Base-by-base conservation (phyloP, 2,113 vertebrate genomes). In the Chloropsis hardwickii region DNA sequence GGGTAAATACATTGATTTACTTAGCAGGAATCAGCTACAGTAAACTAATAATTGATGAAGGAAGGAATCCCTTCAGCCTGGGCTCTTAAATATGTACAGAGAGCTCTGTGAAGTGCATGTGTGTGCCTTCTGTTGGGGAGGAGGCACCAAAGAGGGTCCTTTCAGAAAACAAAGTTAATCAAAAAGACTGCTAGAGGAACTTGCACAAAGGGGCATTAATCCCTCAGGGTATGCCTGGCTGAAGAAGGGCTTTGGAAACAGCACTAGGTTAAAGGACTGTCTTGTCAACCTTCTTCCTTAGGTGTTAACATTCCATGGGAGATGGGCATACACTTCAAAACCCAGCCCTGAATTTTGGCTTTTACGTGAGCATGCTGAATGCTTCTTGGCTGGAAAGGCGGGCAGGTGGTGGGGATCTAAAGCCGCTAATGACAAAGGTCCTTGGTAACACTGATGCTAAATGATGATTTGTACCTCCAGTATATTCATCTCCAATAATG, bases 231-330 rank as follows among this genome's bases (percentile, higher is more conserved):
- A 6, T 5, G 37, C 12, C 29, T 57, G 29, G 7, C 31, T 66
- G 42, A 54, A 80, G n/a, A 27, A 60, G 22, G 5, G 11, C 37
- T 81, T 66, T 71, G 67, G 71, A 84, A 37, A 35, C 8, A 73
- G 9, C 48, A n/a, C 17, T 4, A 50, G 16, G 29, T 31, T 78
- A 54, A 73, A 48, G 66, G 48, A 39, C 2, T 19, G 23, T 12
- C 61, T 33, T 50, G 14, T 33, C 61, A 87, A 23, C 25, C 22
- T 60, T 54, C 50, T 50, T 44, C 20, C 18, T 61, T 61, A 19
- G 3, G 7, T 12, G 24, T 2, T 29, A 27, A 1, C 31, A 48
- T 50, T 62, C n/a, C 18, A 44, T 1, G 2, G 56, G 17, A 56
- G 17, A 67, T 27, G 37, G 1, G 1, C 11, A 50, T 1, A 29